A percentile compares a stretch with the other conserved stretches of the same genome.
These are phyloP conservation scores for Stictocephala bisonia DNA, from an alignment of 2,888 invertebrate species.

Conservation along the genomic window DNA sequence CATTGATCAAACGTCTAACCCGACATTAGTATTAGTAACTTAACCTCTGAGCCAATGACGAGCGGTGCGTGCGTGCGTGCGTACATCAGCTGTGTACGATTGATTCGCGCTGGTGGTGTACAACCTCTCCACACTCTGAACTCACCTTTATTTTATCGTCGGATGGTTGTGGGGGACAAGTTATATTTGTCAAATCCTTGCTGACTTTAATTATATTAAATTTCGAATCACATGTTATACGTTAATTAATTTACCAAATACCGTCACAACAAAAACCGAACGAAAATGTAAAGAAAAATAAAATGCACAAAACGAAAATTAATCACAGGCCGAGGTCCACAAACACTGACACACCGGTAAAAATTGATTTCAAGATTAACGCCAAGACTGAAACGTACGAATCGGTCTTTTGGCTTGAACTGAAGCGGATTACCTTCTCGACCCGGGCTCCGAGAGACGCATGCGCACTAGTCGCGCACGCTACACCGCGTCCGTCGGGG, in stretches of 20 bases:
- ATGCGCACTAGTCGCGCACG: not conserved
- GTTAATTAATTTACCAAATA: too few species aligned
- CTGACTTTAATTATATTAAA: not conserved
- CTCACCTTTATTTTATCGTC: conserved; percentile 33
- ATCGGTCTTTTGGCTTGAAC: conserved; percentile 28
- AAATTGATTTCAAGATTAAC: conserved; percentile 8
- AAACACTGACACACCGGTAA: conserved; percentile 24
- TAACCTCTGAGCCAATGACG: too few species aligned
- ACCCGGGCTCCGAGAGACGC: not conserved
- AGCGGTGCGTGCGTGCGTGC: too few species aligned
- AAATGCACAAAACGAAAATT: conserved; percentile 32
- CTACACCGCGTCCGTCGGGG: too few species aligned
- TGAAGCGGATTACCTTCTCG: not conserved
- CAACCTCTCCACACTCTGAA: too few species aligned
- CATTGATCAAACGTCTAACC: too few species aligned
- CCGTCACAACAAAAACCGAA: not conserved
- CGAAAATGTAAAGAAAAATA: conserved; percentile 20
- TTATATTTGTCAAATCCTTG: conserved; percentile 33
- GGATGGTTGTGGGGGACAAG: not conserved
- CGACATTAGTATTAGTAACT: too few species aligned
- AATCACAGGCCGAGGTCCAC: conserved; percentile 16
- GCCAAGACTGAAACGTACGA: conserved; percentile 28
- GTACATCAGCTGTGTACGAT: too few species aligned
- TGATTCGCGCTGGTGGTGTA: too few species aligned
- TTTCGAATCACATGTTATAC: conserved; percentile 16